Percentiles rank a stretch among this genome's conserved stretches.
Conservation (phyloP, 2,888 invertebrate species). For the Watsonalla cultraria region DNA sequence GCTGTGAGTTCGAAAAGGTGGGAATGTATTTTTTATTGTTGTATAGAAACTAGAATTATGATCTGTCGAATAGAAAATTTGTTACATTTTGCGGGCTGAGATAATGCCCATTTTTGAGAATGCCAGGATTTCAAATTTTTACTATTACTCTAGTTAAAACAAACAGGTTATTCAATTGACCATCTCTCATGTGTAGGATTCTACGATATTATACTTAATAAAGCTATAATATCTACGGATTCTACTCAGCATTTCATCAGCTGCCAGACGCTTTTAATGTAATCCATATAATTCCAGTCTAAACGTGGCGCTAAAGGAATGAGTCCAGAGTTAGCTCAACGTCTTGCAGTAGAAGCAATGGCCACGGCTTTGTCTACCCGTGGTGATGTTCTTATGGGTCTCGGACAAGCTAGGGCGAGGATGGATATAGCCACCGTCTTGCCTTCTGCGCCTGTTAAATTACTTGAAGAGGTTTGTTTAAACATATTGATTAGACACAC, state of each 20-base stretch:
- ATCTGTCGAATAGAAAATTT: background rate
- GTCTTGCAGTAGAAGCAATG: slow-evolving; percentile 55
- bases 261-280: background rate
- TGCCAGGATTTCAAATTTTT: too few relatives aligned
- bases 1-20: slow-evolving; percentile 65
- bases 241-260: too few relatives aligned
- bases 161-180: too few relatives aligned
- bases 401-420: slow-evolving; percentile 57
- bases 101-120: too few relatives aligned
- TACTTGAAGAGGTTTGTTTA: slow-evolving; percentile 58
- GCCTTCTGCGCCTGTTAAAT: slow-evolving; percentile 50
- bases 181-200: too few relatives aligned
- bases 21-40: background rate
- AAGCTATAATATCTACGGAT: too few relatives aligned
- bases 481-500: background rate
- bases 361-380: slow-evolving; percentile 43
- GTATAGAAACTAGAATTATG: background rate
- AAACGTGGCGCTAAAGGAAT: slow-evolving; percentile 71
- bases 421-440: slow-evolving; percentile 60
- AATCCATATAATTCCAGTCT: slow-evolving; percentile 34
- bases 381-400: slow-evolving; percentile 59
- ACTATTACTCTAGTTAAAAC: too few relatives aligned
- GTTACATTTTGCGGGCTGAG: too few relatives aligned
- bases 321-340: slow-evolving; percentile 50
- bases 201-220: too few relatives aligned